Evolutionary conservation across 2,797 vertebrate species (phyloP), one percentile per base, ranked within the genome.

Genomic region (Clangula hyemalis): DNA sequence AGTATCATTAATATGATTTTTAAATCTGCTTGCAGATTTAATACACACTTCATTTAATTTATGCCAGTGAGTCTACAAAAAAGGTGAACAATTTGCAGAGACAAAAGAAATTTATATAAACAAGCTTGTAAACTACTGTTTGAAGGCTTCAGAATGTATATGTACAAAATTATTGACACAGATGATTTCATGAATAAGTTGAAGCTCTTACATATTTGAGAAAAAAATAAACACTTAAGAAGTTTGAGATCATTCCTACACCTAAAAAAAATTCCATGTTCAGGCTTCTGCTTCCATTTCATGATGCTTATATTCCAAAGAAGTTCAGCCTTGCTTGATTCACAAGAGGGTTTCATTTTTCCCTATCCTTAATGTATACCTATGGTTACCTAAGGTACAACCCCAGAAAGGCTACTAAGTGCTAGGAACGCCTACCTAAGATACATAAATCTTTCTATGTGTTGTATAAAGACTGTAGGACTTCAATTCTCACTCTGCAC

Each of bases 261-360:
- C 8, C 6, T 36, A 60, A 39, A 77, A n/a, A 22, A 11, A 2
- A 6, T 18, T 27, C 34, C 1, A 0, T 0, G 1, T 14, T 60
- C 43, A 68, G 36, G 22, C 21, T 77, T 81, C n/a, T 66, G 13
- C 43, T 85, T 62, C 51, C 16, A 45, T 70, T 73, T 81, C 66
- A 16, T 13, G 32, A 30, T 19, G n/a, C 2, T 73, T 36, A 13
- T 3, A 4, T 25, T 16, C 8, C 64, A 79, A 32, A 27, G 11
- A 41, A 25, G 6, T 41, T 66, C 18, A 11, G 8, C 16, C 10
- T 45, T 62, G 38, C 47, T 57, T 30, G 30, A 72, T 41, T 43
- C 20, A 19, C 66, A 77, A 15, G 20, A 58, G 6, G 14, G 13
- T 64, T 81, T 81, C 7, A 18, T 16, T 28, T 18, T 39, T 14